Evolutionary conservation across 2,888 invertebrate genomes (phyloP), one percentile per base, ranked within the genome.

Genomic region (Ormyrus labotus): DNA sequence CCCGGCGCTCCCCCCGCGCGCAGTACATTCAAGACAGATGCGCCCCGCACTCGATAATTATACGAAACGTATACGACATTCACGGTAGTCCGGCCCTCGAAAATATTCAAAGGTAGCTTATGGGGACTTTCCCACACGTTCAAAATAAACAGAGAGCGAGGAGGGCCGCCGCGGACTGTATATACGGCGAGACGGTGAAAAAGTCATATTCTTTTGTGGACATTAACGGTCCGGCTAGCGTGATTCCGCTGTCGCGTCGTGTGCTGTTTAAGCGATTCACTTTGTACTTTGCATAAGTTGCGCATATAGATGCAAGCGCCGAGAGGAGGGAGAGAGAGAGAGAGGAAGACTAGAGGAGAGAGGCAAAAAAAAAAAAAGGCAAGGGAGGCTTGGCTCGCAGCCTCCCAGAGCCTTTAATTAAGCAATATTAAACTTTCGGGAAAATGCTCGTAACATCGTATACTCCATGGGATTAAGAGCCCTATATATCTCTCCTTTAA

Each of bases 401-500:
- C 51, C 63, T n/a, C 11, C 61, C 61, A 45, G 61, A 70, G 80
- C 77, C 80, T 82, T 82, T 80, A 82, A 82, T 82, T 82, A 82
- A 82, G 82, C 82, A 72, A 78, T 80, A 82, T 82, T 82, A 82
- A 80, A 80, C 71, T 80, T 82, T 80, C 71, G 80, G 78, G 68
- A 60, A 78, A 78, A 74, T 67, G 63, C 63, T 13, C 63, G 71
- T 69, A 63, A 51, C 68, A 55, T 61, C 60, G 65, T 67, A 48
- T 63, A 60, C 77, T 60, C 81, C 73, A 13, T 50, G 74, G 68
- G 70, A 80, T 80, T 82, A 82, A 80, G 74, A 71, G 80, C 70
- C 68, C 75, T 72, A 73, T 82, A 82, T 67, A 77, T 77, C 80
- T 78, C 70, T 53, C 65, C 79, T 58, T 79, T 82, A 82, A 80